These are phyloP conservation scores for Diaphora mendica DNA, from an alignment of 2,888 invertebrate genomes.

Conservation along the genomic window DNA sequence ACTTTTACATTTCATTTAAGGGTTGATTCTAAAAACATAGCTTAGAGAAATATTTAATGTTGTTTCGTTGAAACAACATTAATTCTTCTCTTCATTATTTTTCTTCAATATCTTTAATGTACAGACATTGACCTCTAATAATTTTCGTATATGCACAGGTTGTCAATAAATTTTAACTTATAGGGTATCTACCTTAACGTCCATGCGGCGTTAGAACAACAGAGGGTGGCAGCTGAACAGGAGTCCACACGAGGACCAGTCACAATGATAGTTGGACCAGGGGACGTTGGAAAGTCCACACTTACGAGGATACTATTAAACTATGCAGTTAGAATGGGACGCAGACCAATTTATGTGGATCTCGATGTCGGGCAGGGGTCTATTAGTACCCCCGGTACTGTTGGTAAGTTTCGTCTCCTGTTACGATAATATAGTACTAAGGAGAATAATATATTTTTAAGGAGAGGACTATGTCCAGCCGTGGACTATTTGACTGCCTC, in stretches of 20 bases:
- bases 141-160: no score
- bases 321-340: conserved; percentile 96
- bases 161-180: conserved; percentile 24
- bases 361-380: conserved; percentile 98
- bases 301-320: conserved; percentile 95
- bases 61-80: no score
- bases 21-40: no score
- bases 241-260: conserved; percentile 92
- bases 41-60: no score
- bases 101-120: no score
- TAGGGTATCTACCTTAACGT: conserved; percentile 96
- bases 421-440: no score
- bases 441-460: no score
- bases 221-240: conserved; percentile 93
- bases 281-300: conserved; percentile 98
- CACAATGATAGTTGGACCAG: conserved; percentile 96
- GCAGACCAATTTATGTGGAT: conserved; percentile 97
- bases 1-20: no score
- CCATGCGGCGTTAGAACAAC: conserved; percentile 97
- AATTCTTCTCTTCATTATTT: no score
- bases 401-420: conserved; percentile 84
- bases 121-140: no score
- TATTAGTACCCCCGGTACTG: conserved; percentile 96
- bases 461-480: no score
- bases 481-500: no score